Evolutionary conservation across 2,797 vertebrate genomes (phyloP), one percentile per base, ranked within the genome.

Genomic region (Amniataba percoides): DNA sequence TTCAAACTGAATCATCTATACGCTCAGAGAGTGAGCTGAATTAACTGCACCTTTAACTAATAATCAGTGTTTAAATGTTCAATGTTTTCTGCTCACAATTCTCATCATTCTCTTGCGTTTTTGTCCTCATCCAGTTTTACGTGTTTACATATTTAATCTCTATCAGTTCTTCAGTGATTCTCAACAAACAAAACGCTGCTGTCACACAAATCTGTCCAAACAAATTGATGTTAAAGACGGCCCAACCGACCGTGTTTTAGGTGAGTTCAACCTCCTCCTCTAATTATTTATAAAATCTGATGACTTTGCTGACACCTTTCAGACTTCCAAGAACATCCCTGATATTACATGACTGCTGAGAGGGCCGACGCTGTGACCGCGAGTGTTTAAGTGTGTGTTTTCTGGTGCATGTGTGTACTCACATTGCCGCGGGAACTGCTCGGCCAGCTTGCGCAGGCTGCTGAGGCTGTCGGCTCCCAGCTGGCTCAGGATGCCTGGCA

Each of bases 371-470:
- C 14, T 65, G 48, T 34, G 55, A 34, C 34, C 12, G 53, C 11
- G 16, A 7, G 18, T 7, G 39, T 72, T 31, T 45, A 3, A n/a
- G 1, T 40, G 48, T 31, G 27, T 31, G 27, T 31, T 31, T 31
- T 31, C 27, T 31, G 3, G 3, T 31, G 27, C 5, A 31, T 25
- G 25, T 25, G 55, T 43, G 40, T 13, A 66, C 92, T 63, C 90
- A 99, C 98, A 95, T 96, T 98, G 97, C 90, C 97, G 95, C 84
- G 97, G 97, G 94, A 99, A 99, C 93, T 98, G 97, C 95, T 99
- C 97, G 3, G 97, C 97, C 94, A 99, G 95, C 93, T 98, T 99
- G 87, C 98, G 96, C 94, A 99, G 97, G 95, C 97, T 99, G 91
- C 95, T 98, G 94, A 99, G 96, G 93, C 97, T 98, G 96, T 99